Base-by-base conservation (phyloP, 2,113 vertebrate genomes). In the Paraplagusia blochii region DNA sequence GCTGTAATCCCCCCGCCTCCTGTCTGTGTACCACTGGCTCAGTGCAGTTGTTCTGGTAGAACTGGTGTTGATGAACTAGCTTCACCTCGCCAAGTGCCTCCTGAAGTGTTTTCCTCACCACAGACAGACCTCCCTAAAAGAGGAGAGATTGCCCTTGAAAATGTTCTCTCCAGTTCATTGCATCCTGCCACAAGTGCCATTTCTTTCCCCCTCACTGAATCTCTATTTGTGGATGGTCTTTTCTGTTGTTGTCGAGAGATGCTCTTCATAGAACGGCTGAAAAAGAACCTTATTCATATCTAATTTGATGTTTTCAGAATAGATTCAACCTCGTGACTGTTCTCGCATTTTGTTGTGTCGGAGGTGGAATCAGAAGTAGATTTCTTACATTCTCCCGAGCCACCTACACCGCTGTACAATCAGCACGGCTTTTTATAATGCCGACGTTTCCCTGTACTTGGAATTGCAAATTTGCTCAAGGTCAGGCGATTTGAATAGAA, bases 51-150 rank as follows among this genome's bases (percentile, higher is more conserved):
- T 59, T 17, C 66, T 44, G 47, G 33, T 58, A 5, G 72, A 72
- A 46, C 69, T 81, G 68, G 61, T 72, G 61, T 53, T 87, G 76
- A 76, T 84, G 63, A 81, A 82, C 77, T 76, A 40, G 34, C 69
- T 50, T 38, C 68, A 74, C 76, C 15, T 56, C 62, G 45, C 61
- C 78, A 63, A 72, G 72, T 66, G 43, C 77, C 61, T 74, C 76
- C 80, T 81, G 69, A 83, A 71, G 69, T 63, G 69, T 80, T 70
- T 63, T 63, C 49, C 63, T 57, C 56, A 45, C 47, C 48, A 74
- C 72, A 71, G 57, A 75, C 66, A 66, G 68, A 80, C 57, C 43
- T 70, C 70, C 69, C 49, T 40, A 70, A 75, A 82, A 74, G 63
- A 76, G 72, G 82, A 69, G 54, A 53, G 59, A 73, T 78, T 68